phyloP scores from a whole-genome alignment of 1,140 invertebrate species.

The Lordiphosa stackelbergi region DNA sequence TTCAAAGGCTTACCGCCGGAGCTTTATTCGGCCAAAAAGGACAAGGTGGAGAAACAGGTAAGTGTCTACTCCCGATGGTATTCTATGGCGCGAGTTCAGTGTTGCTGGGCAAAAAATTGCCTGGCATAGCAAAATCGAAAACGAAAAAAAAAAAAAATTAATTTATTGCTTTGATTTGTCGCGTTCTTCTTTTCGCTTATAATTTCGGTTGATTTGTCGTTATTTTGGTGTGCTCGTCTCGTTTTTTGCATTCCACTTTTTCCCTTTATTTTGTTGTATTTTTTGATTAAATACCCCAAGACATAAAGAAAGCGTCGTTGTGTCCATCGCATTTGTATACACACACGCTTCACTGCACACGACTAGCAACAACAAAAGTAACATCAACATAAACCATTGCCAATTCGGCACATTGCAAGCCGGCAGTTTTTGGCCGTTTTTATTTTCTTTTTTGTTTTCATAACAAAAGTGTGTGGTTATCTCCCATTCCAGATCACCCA shows the following conservation, averaged over 20 bases:
- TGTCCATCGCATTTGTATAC: conserved; percentile 62
- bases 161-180: conserved; percentile 74
- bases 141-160: conserved; percentile 36
- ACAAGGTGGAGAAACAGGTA: conserved; percentile 70
- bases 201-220: conserved; percentile 69
- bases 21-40: conserved; percentile 66
- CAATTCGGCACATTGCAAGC: conserved; percentile 12
- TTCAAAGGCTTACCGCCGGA: conserved; percentile 68
- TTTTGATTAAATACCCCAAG: conserved; percentile 42
- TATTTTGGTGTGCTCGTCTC: conserved; percentile 62
- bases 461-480: conserved; percentile 3
- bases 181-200: conserved; percentile 68
- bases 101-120: conserved; percentile 39
- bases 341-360: conserved; percentile 61
- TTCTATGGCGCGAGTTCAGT: no score
- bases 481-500: neutral
- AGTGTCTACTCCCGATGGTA: conserved; percentile 17
- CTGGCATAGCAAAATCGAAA: conserved; percentile 29
- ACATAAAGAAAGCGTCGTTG: conserved; percentile 60
- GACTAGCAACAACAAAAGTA: conserved; percentile 19
- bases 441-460: neutral
- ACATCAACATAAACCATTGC: conserved; percentile 16
- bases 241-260: conserved; percentile 41
- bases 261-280: conserved; percentile 18
- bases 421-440: conserved; percentile 6